Evolutionary conservation across 2,797 vertebrate species (phyloP).

Genomic region (Clangula hyemalis): DNA sequence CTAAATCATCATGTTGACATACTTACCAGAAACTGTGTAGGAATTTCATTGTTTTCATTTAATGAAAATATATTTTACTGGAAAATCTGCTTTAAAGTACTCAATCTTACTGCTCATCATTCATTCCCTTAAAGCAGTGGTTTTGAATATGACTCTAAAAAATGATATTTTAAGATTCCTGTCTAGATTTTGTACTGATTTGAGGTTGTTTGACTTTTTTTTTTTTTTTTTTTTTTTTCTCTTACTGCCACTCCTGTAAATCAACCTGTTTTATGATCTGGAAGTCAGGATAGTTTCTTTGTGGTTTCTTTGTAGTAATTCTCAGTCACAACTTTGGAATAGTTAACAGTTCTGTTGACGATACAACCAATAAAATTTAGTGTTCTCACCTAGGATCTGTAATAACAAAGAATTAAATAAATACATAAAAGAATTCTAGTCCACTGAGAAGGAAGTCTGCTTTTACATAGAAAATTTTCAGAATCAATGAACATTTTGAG

Average conservation of each 20-base stretch:
- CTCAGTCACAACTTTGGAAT: too few species aligned
- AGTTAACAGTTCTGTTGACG: not conserved
- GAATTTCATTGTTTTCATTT: not conserved
- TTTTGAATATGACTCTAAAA: not conserved
- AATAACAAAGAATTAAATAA: too few species aligned
- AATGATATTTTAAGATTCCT: not conserved
- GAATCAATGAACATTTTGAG: not conserved
- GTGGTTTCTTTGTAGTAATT: not conserved
- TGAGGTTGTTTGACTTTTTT: too few species aligned
- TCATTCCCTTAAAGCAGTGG: not conserved
- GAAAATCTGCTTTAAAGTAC: not conserved
- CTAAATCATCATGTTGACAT: not conserved
- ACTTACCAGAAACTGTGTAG: not conserved
- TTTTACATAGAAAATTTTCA: not conserved
- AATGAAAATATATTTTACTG: not conserved
- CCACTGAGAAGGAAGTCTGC: rapidly evolving
- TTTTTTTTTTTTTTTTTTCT: too few species aligned
- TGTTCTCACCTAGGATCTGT: not conserved
- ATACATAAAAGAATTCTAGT: not conserved
- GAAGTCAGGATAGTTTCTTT: not conserved
- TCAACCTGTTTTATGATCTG: not conserved
- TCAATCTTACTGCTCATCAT: not conserved
- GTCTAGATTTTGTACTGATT: not conserved
- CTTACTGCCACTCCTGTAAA: too few species aligned
- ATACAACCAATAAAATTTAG: not conserved